Evolutionary conservation across 2,113 vertebrate genomes (phyloP).

Genomic region (Ornithorhynchus anatinus): DNA sequence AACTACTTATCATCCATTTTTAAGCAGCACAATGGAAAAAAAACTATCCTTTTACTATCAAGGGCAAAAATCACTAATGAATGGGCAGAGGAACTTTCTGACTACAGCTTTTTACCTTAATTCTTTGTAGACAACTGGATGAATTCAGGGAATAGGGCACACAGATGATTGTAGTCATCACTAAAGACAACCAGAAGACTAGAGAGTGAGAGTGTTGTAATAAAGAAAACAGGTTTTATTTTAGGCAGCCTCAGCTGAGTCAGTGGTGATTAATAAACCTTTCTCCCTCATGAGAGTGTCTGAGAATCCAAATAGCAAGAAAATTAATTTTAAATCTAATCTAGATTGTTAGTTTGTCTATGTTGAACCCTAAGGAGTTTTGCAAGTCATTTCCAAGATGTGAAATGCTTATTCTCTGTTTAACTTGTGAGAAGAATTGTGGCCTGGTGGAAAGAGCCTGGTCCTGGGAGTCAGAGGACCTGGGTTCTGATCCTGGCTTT

Average conservation of each 20-base stretch:
- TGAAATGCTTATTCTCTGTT: not conserved
- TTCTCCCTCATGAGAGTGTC: not conserved
- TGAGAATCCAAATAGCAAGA: not conserved
- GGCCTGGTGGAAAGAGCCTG: no score
- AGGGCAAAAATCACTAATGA: constrained; percentile 9
- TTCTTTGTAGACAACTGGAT: not conserved
- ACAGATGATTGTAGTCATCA: not conserved
- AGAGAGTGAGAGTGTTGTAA: not conserved
- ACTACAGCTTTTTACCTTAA: constrained; percentile 3
- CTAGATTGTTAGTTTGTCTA: not conserved
- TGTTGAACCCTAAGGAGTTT: not conserved
- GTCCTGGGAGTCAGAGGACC: no score
- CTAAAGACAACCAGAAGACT: not conserved
- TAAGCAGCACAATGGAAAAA: not conserved
- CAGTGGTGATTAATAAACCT: not conserved
- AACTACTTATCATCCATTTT: constrained; percentile 2
- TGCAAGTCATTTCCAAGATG: not conserved
- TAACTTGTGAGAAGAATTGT: not conserved
- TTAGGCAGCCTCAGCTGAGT: not conserved
- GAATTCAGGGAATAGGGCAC: not conserved
- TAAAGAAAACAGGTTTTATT: constrained; percentile 9
- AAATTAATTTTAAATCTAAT: no score
- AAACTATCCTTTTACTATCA: not conserved
- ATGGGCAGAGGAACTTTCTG: not conserved
- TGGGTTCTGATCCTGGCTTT: no score